These are phyloP conservation scores for Scaptomyza reducta DNA, from an alignment of 2,888 invertebrate genomes.

Conservation along the genomic window DNA sequence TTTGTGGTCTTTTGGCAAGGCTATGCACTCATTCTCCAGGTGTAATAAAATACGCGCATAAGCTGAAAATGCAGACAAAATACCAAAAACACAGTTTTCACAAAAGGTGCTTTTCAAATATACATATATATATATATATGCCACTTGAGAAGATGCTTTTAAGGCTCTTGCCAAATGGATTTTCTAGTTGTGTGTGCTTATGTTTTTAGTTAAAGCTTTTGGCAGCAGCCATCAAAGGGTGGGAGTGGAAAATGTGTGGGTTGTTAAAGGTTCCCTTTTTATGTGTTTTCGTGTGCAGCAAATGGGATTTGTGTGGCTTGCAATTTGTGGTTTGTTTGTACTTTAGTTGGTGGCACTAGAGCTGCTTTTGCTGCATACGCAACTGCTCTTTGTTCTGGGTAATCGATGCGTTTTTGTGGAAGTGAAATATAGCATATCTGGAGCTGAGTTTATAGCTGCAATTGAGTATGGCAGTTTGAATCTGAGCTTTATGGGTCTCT, in stretches of 20 bases:
- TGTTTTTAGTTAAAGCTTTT: constrained; percentile 37
- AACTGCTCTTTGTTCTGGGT: constrained; percentile 9
- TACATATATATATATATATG: constrained; percentile 14
- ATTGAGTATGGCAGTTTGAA: constrained; percentile 29
- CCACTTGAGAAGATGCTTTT: constrained; percentile 48
- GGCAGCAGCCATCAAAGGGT: constrained; percentile 28
- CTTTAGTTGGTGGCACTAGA: constrained; percentile 3
- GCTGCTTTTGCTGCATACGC: neutral
- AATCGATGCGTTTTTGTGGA: constrained; percentile 53
- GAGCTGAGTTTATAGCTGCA: constrained; percentile 18
- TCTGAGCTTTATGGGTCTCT: constrained; percentile 5
- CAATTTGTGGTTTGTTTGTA: constrained; percentile 57
- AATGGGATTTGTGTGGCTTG: constrained; percentile 54
- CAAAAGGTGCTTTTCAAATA: constrained; percentile 8
- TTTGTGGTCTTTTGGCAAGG: constrained; percentile 40
- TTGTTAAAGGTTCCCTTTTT: constrained; percentile 12
- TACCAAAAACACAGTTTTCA: constrained; percentile 25
- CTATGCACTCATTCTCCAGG: constrained; percentile 32
- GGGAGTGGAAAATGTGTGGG: neutral
- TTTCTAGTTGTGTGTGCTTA: constrained; percentile 25
- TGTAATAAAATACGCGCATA: constrained; percentile 39
- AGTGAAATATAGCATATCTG: constrained; percentile 19
- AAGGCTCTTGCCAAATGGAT: constrained; percentile 51
- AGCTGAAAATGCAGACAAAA: constrained; percentile 43
- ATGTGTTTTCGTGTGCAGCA: constrained; percentile 28